Percentiles rank a stretch among this genome's conserved stretches.
phyloP scores from a whole-genome alignment of 1,140 invertebrate species.

The Dufourea novaeangliae region DNA sequence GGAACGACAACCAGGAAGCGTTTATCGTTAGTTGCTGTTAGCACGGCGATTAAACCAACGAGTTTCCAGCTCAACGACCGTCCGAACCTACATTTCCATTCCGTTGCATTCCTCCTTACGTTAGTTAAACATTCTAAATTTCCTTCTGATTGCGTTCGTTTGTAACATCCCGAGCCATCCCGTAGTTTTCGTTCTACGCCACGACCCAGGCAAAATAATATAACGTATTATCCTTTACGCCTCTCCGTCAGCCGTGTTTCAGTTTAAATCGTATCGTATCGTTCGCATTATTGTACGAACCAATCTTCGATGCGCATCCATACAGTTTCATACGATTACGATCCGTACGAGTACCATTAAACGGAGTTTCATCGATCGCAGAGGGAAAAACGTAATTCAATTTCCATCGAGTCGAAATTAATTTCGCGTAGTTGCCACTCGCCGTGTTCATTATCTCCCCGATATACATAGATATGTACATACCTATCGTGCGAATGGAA shows the following conservation, averaged over 20 bases:
- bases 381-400: slow-evolving; percentile 17
- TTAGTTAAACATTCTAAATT: no score
- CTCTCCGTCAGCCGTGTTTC: not conserved
- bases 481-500: slow-evolving; percentile 10
- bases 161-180: no score
- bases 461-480: not conserved
- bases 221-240: no score
- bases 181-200: not conserved
- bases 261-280: not conserved
- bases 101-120: no score
- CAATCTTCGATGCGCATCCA: not conserved
- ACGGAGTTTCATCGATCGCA: not conserved
- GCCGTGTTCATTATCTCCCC: slow-evolving; percentile 27
- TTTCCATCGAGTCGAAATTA: slow-evolving; percentile 33
- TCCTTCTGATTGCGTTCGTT: no score
- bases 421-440: slow-evolving; percentile 14
- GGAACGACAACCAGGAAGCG: slow-evolving; percentile 18
- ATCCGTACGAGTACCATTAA: slow-evolving; percentile 1
- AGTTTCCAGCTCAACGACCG: not conserved
- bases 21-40: slow-evolving; percentile 26
- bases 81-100: no score
- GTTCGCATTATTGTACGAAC: not conserved
- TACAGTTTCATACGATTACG: slow-evolving; percentile 15
- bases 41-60: slow-evolving; percentile 33
- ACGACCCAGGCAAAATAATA: no score